Evolutionary conservation across 2,888 invertebrate species (phyloP).

Genomic region (Eudemis profundana): DNA sequence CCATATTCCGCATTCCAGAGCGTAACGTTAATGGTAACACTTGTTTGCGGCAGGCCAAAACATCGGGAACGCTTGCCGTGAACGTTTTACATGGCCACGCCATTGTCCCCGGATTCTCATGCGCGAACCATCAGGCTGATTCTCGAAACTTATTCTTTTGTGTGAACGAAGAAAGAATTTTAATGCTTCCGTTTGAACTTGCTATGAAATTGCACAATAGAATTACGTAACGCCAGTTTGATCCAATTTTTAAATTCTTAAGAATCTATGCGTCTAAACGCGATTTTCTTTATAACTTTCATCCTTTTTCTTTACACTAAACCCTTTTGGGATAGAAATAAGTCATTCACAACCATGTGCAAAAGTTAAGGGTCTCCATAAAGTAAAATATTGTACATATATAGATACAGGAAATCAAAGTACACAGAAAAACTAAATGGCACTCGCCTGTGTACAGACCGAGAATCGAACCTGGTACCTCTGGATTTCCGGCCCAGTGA

Average conservation of each 20-base stretch:
- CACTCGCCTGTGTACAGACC: no score
- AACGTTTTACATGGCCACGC: slow-evolving; percentile 56
- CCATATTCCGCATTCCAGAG: neutral
- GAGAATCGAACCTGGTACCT: no score
- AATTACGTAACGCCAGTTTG: slow-evolving; percentile 69
- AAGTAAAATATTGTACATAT: no score
- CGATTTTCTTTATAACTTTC: no score
- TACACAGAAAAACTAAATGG: no score
- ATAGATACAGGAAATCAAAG: neutral
- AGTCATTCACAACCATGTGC: no score
- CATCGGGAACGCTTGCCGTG: slow-evolving; percentile 52
- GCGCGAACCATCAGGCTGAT: slow-evolving; percentile 71
- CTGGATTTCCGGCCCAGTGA: no score
- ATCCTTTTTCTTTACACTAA: no score
- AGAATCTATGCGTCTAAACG: no score
- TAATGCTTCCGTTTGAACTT: slow-evolving; percentile 83
- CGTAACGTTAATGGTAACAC: slow-evolving; percentile 8
- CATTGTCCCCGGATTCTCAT: slow-evolving; percentile 78
- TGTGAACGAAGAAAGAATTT: slow-evolving; percentile 80
- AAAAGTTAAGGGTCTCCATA: no score
- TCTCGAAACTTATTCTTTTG: slow-evolving; percentile 84
- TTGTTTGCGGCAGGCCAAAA: slow-evolving; percentile 10
- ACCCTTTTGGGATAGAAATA: no score
- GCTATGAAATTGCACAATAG: slow-evolving; percentile 73
- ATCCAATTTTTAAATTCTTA: slow-evolving; percentile 55